Evolutionary conservation across 2,888 invertebrate genomes (phyloP).

Genomic region (Plusia festucae): DNA sequence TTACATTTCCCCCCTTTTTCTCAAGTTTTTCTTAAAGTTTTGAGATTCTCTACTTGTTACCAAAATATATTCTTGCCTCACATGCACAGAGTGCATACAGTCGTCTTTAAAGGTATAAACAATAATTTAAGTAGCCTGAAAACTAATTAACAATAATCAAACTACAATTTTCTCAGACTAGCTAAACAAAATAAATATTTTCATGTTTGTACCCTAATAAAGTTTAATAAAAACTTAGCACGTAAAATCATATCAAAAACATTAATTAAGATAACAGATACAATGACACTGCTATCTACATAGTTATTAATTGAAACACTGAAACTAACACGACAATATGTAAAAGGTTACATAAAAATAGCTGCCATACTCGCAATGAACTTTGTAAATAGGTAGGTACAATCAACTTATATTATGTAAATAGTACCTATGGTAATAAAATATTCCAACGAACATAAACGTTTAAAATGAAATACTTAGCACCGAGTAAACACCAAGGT

Average conservation of each 20-base stretch:
- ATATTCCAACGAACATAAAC: conserved; percentile 62
- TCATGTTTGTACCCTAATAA: conserved; percentile 81
- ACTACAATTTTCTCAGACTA: conserved; percentile 74
- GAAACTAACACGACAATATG: conserved; percentile 57
- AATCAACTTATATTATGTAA: conserved; percentile 64
- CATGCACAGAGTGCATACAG: conserved; percentile 36
- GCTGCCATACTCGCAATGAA: conserved; percentile 63
- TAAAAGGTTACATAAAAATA: conserved; percentile 62
- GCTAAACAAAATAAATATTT: conserved; percentile 81
- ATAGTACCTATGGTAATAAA: conserved; percentile 63
- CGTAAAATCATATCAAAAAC: conserved; percentile 75
- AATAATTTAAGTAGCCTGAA: conserved; percentile 55
- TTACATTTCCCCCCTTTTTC: conserved; percentile 48
- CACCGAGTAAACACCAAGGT: conserved; percentile 81
- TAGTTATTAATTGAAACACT: conserved; percentile 45
- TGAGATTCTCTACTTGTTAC: conserved; percentile 77
- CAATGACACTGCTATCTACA: conserved; percentile 61
- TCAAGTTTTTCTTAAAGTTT: conserved; percentile 61
- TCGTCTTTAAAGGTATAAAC: conserved; percentile 45
- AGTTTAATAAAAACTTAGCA: conserved; percentile 74
- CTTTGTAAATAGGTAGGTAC: conserved; percentile 64
- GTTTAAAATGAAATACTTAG: conserved; percentile 74
- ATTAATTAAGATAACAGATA: conserved; percentile 67
- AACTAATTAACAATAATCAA: conserved; percentile 59
- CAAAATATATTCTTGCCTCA: conserved; percentile 32